Evolutionary conservation across 2,113 vertebrate genomes (phyloP).

Genomic region (Entosphenus tridentatus): DNA sequence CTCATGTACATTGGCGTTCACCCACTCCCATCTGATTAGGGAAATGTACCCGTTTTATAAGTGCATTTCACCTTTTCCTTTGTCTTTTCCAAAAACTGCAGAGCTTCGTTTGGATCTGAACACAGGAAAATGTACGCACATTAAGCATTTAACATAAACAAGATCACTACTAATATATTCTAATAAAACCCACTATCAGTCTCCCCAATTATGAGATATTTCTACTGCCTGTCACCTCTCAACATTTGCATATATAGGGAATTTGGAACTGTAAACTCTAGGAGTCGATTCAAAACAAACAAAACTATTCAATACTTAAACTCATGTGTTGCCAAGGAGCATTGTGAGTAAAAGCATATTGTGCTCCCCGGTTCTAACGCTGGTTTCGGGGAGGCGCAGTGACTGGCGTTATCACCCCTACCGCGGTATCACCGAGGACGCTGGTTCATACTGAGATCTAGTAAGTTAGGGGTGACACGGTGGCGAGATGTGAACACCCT

Average conservation of each 20-base stretch:
- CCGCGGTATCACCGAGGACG: too few relatives aligned
- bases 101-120: slow-evolving; percentile 60
- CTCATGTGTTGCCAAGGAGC: neutral
- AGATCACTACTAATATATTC: neutral
- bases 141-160: neutral
- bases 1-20: neutral
- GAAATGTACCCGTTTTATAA: neutral
- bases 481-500: too few relatives aligned
- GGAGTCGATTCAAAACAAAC: too few relatives aligned
- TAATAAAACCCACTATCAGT: neutral
- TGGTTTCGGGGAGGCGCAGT: too few relatives aligned
- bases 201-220: neutral
- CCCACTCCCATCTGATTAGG: neutral
- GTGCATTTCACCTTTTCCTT: slow-evolving; percentile 48
- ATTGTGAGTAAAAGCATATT: too few relatives aligned
- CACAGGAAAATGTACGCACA: neutral
- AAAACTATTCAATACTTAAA: neutral
- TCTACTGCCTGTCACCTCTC: neutral
- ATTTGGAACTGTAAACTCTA: neutral
- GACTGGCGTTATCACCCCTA: too few relatives aligned
- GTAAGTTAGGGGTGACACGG: too few relatives aligned
- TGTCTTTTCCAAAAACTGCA: slow-evolving; percentile 82
- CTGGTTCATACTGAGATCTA: too few relatives aligned
- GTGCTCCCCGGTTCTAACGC: too few relatives aligned
- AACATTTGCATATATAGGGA: neutral